A percentile compares a stretch with the other conserved stretches of the same genome.
phyloP scores from a whole-genome alignment of 2,888 invertebrate genomes.

The Noctua janthe region DNA sequence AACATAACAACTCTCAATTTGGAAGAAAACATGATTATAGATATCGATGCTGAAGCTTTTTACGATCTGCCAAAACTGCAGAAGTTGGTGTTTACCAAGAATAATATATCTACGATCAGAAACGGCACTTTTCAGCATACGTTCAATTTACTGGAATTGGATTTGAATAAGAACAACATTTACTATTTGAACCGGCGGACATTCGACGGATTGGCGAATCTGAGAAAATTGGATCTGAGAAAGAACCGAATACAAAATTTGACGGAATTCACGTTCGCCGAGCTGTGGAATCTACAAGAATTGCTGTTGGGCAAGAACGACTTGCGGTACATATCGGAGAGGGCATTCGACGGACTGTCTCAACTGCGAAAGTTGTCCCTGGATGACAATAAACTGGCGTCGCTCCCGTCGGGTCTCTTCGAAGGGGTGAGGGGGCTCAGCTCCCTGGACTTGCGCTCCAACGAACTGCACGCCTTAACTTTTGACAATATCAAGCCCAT shows the following conservation, averaged over 20 bases:
- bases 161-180: slow-evolving; percentile 95
- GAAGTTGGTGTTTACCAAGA: slow-evolving; percentile 95
- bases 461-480: slow-evolving; percentile 94
- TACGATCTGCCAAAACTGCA: slow-evolving; percentile 93
- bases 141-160: slow-evolving; percentile 94
- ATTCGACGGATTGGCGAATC: slow-evolving; percentile 94
- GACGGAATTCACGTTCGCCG: slow-evolving; percentile 94
- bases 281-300: slow-evolving; percentile 93
- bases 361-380: slow-evolving; percentile 93
- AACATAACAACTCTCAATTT: slow-evolving; percentile 93
- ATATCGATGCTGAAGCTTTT: slow-evolving; percentile 94
- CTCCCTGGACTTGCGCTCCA: slow-evolving; percentile 94
- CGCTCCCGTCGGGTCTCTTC: slow-evolving; percentile 93
- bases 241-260: slow-evolving; percentile 94
- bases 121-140: slow-evolving; percentile 95
- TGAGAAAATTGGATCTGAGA: slow-evolving; percentile 93
- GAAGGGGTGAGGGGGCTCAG: slow-evolving; percentile 93
- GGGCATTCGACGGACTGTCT: slow-evolving; percentile 94
- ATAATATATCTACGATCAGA: slow-evolving; percentile 95
- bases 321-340: slow-evolving; percentile 93
- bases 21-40: slow-evolving; percentile 94
- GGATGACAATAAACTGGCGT: slow-evolving; percentile 94
- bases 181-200: slow-evolving; percentile 94
- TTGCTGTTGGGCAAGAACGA: slow-evolving; percentile 93
- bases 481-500: slow-evolving; percentile 94